Percentiles rank a stretch among this genome's conserved stretches.
Evolutionary conservation across 2,797 vertebrate genomes (phyloP).

Genomic region (Spatula clypeata): DNA sequence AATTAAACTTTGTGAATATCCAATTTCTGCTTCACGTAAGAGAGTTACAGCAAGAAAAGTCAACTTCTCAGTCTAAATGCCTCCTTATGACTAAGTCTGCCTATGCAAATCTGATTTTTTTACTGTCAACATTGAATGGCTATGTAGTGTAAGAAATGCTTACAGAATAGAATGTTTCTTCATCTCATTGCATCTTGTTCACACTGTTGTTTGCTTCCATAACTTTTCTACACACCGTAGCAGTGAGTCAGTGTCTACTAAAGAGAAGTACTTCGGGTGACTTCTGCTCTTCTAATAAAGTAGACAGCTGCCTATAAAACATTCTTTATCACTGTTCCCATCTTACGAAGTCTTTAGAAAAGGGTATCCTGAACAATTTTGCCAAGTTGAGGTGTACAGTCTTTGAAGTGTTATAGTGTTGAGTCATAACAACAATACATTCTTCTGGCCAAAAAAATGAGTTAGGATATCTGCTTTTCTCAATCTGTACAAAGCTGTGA

Average conservation of each 20-base stretch:
- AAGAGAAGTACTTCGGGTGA: background rate
- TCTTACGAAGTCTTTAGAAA: background rate
- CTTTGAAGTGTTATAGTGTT: constrained; percentile 20
- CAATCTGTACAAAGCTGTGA: background rate
- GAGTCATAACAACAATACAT: constrained; percentile 18
- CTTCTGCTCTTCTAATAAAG: background rate
- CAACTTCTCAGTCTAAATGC: background rate
- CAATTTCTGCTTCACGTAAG: background rate
- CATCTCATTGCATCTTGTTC: background rate
- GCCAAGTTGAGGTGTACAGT: background rate
- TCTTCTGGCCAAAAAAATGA: constrained; percentile 5
- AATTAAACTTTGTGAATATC: background rate
- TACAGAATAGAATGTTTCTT: background rate
- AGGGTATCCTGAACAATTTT: background rate
- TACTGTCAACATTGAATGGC: background rate
- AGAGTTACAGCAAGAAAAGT: background rate
- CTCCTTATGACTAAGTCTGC: background rate
- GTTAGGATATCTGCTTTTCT: background rate
- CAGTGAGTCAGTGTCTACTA: background rate
- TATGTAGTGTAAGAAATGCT: background rate
- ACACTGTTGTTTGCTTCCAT: background rate
- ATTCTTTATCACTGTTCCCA: background rate
- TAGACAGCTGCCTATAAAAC: background rate
- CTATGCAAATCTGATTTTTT: background rate
- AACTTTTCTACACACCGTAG: background rate